Evolutionary conservation across 2,797 vertebrate species (phyloP).

Genomic region (Halcyon smyrnensis): DNA sequence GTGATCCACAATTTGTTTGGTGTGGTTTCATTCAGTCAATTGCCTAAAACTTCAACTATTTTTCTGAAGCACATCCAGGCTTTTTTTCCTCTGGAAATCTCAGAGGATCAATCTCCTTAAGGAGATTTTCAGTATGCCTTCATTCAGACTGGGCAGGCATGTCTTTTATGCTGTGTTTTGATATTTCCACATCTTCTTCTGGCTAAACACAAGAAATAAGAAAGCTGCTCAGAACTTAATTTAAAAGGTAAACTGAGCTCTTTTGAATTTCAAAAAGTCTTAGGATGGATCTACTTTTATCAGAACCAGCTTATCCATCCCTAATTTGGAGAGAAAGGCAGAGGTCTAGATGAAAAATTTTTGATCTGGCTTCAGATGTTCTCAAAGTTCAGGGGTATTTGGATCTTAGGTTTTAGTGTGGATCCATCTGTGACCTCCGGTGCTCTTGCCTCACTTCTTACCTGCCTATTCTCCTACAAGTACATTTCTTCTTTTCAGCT

Average conservation of each 20-base stretch:
- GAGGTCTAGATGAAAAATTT: constrained; percentile 41
- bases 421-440: background rate
- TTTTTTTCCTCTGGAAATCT: constrained; percentile 47
- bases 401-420: background rate
- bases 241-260: constrained; percentile 60
- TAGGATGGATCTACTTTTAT: constrained; percentile 37
- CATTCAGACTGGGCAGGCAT: constrained; percentile 14
- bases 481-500: background rate
- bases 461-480: background rate
- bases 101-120: constrained; percentile 26
- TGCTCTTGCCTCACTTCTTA: background rate
- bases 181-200: constrained; percentile 47
- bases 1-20: background rate
- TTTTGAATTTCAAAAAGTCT: constrained; percentile 61
- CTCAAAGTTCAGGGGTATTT: background rate
- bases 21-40: background rate
- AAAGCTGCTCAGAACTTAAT: constrained; percentile 53
- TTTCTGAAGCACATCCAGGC: constrained; percentile 16
- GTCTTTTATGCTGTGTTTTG: constrained; percentile 61
- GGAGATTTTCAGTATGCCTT: constrained; percentile 28
- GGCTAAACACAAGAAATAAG: constrained; percentile 10
- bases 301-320: constrained; percentile 26
- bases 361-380: constrained; percentile 27
- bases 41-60: constrained; percentile 5
- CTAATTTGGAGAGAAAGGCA: constrained; percentile 26